phyloP scores from a whole-genome alignment of 2,888 invertebrate species.

The Nomada fucata region DNA sequence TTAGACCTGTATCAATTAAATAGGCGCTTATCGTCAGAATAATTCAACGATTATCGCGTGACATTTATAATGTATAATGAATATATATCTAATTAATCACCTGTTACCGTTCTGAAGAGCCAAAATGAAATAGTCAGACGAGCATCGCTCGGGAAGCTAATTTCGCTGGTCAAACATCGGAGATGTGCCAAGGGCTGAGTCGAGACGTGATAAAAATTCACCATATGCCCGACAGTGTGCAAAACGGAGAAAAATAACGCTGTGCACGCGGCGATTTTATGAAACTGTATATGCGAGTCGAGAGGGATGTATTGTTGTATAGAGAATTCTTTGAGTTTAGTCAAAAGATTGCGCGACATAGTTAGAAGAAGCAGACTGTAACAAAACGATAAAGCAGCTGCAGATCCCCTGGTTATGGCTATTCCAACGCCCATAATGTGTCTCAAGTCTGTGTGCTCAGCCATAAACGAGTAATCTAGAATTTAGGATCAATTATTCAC shows the following conservation, averaged over 20 bases:
- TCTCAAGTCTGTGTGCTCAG: slow-evolving; percentile 96
- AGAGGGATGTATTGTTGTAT: slow-evolving; percentile 97
- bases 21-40: background rate
- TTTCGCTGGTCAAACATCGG: slow-evolving; percentile 95
- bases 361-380: slow-evolving; percentile 95
- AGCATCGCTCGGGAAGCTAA: slow-evolving; percentile 97
- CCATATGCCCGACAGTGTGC: slow-evolving; percentile 97
- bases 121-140: slow-evolving; percentile 97
- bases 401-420: slow-evolving; percentile 96
- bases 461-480: slow-evolving; percentile 97
- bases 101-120: slow-evolving; percentile 97
- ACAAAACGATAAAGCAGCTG: slow-evolving; percentile 97
- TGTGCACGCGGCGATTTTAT: slow-evolving; percentile 98
- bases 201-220: slow-evolving; percentile 98
- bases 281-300: slow-evolving; percentile 98
- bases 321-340: slow-evolving; percentile 96
- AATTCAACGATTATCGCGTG: background rate
- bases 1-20: slow-evolving; percentile 87
- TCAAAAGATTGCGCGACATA: slow-evolving; percentile 96
- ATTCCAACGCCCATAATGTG: slow-evolving; percentile 99
- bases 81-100: slow-evolving; percentile 83
- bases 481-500: slow-evolving; percentile 49
- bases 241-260: slow-evolving; percentile 96
- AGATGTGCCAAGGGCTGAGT: slow-evolving; percentile 97
- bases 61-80: background rate